phyloP scores from a whole-genome alignment of 1,140 invertebrate genomes.

The Subanguina moxae region DNA sequence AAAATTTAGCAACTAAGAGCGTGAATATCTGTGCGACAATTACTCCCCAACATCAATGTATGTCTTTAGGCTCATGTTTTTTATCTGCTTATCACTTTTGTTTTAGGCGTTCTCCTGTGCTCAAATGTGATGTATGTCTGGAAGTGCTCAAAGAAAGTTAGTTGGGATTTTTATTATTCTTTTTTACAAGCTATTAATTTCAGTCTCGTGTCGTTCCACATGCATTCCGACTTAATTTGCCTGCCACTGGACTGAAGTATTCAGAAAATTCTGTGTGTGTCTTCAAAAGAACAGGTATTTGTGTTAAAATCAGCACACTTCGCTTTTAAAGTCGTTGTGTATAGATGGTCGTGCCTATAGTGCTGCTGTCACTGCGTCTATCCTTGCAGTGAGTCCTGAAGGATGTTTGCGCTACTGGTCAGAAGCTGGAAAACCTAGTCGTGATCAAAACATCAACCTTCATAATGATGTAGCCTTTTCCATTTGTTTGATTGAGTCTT shows the following conservation, averaged over 20 bases:
- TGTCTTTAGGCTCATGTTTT: neutral
- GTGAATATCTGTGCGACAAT: neutral
- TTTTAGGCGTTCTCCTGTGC: constrained; percentile 11
- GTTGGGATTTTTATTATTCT: neutral
- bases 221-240: constrained; percentile 17
- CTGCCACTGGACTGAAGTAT: constrained; percentile 32
- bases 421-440: constrained; percentile 28
- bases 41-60: neutral
- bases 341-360: constrained; percentile 9
- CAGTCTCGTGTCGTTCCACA: constrained; percentile 22
- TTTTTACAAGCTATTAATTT: neutral
- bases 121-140: constrained; percentile 22
- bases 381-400: constrained; percentile 23
- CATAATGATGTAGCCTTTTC: constrained; percentile 27
- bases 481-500: constrained; percentile 16
- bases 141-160: constrained; percentile 10
- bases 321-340: neutral
- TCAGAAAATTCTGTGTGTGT: constrained; percentile 7
- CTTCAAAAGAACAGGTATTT: constrained; percentile 16
- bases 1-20: constrained; percentile 1
- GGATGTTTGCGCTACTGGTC: constrained; percentile 26
- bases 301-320: neutral
- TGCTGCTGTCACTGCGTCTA: constrained; percentile 1
- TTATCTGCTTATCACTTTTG: too few relatives aligned
- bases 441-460: constrained; percentile 22